Conservation (phyloP, 2,888 invertebrate genomes). For the Brenthis daphne region DNA sequence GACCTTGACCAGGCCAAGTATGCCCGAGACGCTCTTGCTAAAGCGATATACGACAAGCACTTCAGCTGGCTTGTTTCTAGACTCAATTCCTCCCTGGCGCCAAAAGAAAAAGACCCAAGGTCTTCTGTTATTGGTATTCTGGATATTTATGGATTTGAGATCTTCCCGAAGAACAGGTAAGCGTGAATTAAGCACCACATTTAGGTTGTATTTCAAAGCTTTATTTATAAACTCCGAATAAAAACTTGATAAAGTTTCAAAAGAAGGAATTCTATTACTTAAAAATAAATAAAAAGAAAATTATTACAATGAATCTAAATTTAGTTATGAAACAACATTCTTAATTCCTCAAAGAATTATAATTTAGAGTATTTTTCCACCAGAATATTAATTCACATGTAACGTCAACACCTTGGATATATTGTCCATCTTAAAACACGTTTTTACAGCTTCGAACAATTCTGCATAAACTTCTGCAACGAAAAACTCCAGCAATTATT, state of each 20-base stretch:
- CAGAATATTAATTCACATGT: too few relatives aligned
- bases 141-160: constrained; percentile 97
- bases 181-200: constrained; percentile 13
- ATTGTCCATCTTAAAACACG: neutral
- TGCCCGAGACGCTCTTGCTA: constrained; percentile 94
- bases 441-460: constrained; percentile 88
- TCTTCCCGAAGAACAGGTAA: constrained; percentile 93
- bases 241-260: too few relatives aligned
- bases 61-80: constrained; percentile 94
- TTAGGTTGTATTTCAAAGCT: neutral
- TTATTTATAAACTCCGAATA: neutral
- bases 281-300: neutral
- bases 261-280: neutral
- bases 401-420: too few relatives aligned
- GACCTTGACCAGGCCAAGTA: constrained; percentile 91
- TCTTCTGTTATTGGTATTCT: constrained; percentile 93
- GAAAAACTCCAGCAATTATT: constrained; percentile 97
- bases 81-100: constrained; percentile 88
- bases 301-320: too few relatives aligned
- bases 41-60: constrained; percentile 94
- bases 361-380: too few relatives aligned
- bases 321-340: too few relatives aligned
- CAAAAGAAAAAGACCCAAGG: constrained; percentile 77
- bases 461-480: constrained; percentile 98
- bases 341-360: too few relatives aligned